A percentile compares a stretch with the other conserved stretches of the same genome.
Evolutionary conservation across 1,140 invertebrate species (phyloP).

Genomic region (Campoletis sonorensis): DNA sequence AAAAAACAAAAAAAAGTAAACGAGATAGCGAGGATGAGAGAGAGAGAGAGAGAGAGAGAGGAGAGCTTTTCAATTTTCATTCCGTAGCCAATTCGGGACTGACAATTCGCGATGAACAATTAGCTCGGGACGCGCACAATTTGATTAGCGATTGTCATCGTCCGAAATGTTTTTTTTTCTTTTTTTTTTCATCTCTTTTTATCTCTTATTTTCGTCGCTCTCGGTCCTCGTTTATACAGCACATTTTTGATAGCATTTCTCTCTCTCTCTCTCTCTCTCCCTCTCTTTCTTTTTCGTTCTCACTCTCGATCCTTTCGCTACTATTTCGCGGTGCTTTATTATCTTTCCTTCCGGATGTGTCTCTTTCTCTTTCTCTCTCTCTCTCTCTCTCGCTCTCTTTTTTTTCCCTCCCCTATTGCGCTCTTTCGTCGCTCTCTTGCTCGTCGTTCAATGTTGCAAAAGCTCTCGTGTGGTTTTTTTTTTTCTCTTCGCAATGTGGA

Average conservation of each 20-base stretch:
- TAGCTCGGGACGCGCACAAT: slow-evolving; percentile 65
- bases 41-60: no score
- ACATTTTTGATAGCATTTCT: neutral
- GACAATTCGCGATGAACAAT: slow-evolving; percentile 69
- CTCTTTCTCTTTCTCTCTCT: no score
- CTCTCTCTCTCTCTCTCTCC: neutral
- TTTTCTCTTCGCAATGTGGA: neutral
- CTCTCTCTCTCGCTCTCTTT: no score
- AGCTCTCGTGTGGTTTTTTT: neutral
- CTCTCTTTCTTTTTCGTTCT: neutral
- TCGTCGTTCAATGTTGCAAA: neutral
- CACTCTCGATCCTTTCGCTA: neutral
- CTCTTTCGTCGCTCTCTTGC: neutral
- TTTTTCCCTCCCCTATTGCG: neutral
- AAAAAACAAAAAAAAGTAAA: neutral
- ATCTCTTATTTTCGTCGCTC: neutral
- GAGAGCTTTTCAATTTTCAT: slow-evolving; percentile 69
- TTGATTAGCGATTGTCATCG: slow-evolving; percentile 73
- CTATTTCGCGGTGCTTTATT: slow-evolving; percentile 35
- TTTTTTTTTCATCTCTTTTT: neutral
- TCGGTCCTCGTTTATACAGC: neutral
- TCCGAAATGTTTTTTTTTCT: slow-evolving; percentile 56
- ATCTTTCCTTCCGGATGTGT: slow-evolving; percentile 33
- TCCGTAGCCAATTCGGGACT: slow-evolving; percentile 63
- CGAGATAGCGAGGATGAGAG: neutral